These are phyloP conservation scores for Mimas tiliae DNA, from an alignment of 2,888 invertebrate species.

Conservation along the genomic window DNA sequence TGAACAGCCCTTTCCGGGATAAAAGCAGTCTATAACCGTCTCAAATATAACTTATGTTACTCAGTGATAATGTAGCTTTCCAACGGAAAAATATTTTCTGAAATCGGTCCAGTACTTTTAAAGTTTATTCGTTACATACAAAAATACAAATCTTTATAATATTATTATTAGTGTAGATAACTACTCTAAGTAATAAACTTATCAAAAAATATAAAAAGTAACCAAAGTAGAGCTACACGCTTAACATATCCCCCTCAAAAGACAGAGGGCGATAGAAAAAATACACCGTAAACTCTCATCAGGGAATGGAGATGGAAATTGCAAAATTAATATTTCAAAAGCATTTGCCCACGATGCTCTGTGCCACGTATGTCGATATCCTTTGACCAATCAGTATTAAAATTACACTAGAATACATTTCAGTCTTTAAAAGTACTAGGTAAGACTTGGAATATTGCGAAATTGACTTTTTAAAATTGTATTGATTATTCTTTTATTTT, in stretches of 20 bases:
- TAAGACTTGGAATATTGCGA: not conserved
- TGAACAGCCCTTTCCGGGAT: too few relatives aligned
- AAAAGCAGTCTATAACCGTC: too few relatives aligned
- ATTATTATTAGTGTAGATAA: too few relatives aligned
- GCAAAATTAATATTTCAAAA: constrained; percentile 40
- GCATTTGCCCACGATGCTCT: constrained; percentile 32
- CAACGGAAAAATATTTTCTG: too few relatives aligned
- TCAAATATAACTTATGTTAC: too few relatives aligned
- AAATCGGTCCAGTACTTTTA: too few relatives aligned
- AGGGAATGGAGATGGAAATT: constrained; percentile 35
- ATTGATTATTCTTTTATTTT: too few relatives aligned
- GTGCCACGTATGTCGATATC: constrained; percentile 29
- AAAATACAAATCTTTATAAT: too few relatives aligned
- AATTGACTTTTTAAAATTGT: not conserved
- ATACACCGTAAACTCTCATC: constrained; percentile 30
- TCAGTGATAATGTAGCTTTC: too few relatives aligned
- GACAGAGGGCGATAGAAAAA: constrained; percentile 33
- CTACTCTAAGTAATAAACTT: not conserved
- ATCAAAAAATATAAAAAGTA: not conserved
- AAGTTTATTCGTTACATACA: too few relatives aligned
- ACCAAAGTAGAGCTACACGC: constrained; percentile 8
- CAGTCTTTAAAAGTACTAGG: not conserved
- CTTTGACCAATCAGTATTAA: constrained; percentile 35
- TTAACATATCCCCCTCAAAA: not conserved
- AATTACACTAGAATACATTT: constrained; percentile 11